These are phyloP conservation scores for Gopherus evgoodei DNA, from an alignment of 2,113 vertebrate species.

Conservation along the genomic window DNA sequence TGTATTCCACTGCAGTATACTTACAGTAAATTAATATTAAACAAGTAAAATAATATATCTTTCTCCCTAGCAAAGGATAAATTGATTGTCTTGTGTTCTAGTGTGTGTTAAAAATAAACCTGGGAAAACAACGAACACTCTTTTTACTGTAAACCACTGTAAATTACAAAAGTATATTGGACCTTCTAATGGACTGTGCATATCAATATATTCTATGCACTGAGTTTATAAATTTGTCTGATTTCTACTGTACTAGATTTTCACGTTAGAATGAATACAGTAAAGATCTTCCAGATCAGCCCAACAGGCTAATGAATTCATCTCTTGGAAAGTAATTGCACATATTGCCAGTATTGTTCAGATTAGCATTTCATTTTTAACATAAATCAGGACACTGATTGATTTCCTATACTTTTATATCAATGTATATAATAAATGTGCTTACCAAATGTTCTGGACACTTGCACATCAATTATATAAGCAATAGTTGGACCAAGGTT, in stretches of 20 bases:
- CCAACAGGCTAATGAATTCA: constrained; percentile 47
- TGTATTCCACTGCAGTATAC: constrained; percentile 7
- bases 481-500: neutral
- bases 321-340: neutral
- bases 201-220: constrained; percentile 22
- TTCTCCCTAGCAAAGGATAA: constrained; percentile 7
- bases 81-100: constrained; percentile 29
- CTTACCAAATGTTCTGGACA: neutral
- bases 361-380: neutral
- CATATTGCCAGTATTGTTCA: neutral
- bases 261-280: constrained; percentile 18
- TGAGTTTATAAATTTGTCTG: neutral
- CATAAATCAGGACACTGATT: neutral
- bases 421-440: neutral
- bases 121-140: constrained; percentile 5
- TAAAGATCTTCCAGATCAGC: constrained; percentile 5
- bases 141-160: constrained; percentile 29
- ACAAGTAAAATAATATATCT: constrained; percentile 25
- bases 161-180: constrained; percentile 8
- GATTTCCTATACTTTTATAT: neutral
- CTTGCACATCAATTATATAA: neutral
- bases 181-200: neutral
- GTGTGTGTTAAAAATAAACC: constrained; percentile 43
- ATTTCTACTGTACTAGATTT: neutral
- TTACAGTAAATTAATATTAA: constrained; percentile 20